These are phyloP conservation scores for Myathropa florea DNA, from an alignment of 2,888 invertebrate species.

Conservation along the genomic window DNA sequence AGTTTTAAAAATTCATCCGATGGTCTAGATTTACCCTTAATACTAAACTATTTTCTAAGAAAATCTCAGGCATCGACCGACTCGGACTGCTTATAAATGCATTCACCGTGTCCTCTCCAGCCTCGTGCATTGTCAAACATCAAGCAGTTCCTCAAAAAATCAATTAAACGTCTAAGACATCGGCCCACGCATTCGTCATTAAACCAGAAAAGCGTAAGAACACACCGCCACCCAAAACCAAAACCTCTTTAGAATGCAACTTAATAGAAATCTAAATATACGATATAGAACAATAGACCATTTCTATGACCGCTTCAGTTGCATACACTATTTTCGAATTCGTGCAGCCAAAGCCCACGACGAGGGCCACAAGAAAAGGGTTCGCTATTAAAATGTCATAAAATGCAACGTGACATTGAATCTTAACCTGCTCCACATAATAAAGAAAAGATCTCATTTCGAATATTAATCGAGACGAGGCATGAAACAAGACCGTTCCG, in stretches of 20 bases:
- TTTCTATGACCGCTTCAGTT: constrained; percentile 20
- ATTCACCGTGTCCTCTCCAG: constrained; percentile 23
- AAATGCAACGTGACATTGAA: constrained; percentile 62
- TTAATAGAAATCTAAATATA: constrained; percentile 30
- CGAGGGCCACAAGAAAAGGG: constrained; percentile 33
- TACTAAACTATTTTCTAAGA: constrained; percentile 26
- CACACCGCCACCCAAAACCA: constrained; percentile 52
- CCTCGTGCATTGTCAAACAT: constrained; percentile 19
- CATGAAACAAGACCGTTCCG: constrained; percentile 64
- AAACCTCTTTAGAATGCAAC: constrained; percentile 17
- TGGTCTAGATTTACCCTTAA: not conserved
- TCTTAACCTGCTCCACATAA: constrained; percentile 58
- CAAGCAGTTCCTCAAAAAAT: constrained; percentile 17
- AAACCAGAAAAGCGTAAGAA: constrained; percentile 19
- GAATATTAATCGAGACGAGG: constrained; percentile 53
- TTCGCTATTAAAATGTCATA: constrained; percentile 67
- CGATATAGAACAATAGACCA: constrained; percentile 38
- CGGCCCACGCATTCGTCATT: constrained; percentile 63
- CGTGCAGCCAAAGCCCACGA: not conserved
- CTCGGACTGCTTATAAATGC: constrained; percentile 27
- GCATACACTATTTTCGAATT: constrained; percentile 37
- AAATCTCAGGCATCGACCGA: not conserved
- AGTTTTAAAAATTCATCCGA: not conserved
- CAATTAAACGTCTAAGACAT: constrained; percentile 21
- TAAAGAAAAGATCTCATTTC: constrained; percentile 57